These are phyloP conservation scores for Pycnonotus jocosus DNA, from an alignment of 2,113 vertebrate species.

Conservation along the genomic window DNA sequence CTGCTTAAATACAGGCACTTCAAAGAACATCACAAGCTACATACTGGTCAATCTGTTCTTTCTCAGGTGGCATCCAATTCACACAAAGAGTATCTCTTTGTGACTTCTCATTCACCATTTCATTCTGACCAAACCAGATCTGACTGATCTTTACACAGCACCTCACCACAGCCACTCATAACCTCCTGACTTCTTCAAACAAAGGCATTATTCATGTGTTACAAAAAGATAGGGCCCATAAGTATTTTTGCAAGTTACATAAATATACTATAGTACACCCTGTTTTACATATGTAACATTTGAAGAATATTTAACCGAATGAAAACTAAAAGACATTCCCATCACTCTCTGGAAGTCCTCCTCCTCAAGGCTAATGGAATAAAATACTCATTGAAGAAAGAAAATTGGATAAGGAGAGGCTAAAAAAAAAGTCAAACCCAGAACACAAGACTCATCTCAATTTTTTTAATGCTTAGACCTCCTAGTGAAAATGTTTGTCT, in stretches of 20 bases:
- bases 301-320: not conserved
- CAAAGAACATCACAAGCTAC: not conserved
- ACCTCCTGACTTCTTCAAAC: not conserved
- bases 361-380: not conserved
- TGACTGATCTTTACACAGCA: not conserved
- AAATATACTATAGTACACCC: not conserved
- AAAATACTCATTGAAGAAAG: not conserved
- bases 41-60: not conserved
- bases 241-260: not conserved
- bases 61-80: not conserved
- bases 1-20: not conserved
- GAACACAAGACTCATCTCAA: not conserved
- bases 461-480: not conserved
- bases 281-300: not conserved
- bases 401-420: not conserved
- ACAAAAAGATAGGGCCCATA: not conserved
- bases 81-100: not conserved
- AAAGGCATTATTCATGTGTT: not conserved
- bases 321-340: not conserved
- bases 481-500: not conserved
- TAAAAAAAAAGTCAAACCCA: not conserved
- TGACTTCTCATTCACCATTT: not conserved
- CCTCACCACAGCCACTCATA: not conserved
- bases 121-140: not conserved
- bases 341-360: not conserved